Evolutionary conservation across 1,140 invertebrate species (phyloP).

Genomic region (Heliconius congener): DNA sequence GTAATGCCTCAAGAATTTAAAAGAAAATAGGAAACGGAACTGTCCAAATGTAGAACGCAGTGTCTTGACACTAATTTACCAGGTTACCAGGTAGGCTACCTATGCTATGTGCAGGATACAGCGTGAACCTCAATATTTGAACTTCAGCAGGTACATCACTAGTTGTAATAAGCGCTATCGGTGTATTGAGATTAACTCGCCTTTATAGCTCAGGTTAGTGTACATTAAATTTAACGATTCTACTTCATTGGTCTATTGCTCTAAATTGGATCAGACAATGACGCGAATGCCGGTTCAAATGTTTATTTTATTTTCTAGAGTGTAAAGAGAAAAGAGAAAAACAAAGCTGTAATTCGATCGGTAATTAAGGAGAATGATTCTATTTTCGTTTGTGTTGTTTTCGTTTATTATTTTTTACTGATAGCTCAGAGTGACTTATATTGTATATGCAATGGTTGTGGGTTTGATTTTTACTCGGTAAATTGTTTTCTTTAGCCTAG

Average conservation of each 20-base stretch:
- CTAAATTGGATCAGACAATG: conserved; percentile 71
- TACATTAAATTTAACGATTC: conserved; percentile 78
- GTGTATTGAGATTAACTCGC: conserved; percentile 79
- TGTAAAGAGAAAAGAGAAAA: conserved; percentile 6
- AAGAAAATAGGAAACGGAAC: no score
- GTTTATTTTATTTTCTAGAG: conserved; percentile 54
- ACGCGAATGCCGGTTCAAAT: conserved; percentile 51
- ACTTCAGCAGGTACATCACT: conserved; percentile 48
- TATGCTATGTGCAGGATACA: no score
- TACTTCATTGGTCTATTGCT: conserved; percentile 67
- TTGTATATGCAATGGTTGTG: no score
- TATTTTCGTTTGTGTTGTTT: conserved; percentile 3
- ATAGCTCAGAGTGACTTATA: neutral
- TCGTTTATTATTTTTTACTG: neutral
- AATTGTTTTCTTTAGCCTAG: no score
- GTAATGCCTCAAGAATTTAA: no score
- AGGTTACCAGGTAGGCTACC: no score
- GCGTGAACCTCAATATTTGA: neutral
- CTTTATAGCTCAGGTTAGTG: conserved; percentile 78
- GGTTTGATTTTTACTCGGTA: no score
- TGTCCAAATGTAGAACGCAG: no score
- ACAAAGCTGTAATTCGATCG: neutral
- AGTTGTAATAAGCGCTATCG: conserved; percentile 75
- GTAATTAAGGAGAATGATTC: conserved; percentile 8
- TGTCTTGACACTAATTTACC: no score